A percentile compares a stretch with the other conserved stretches of the same genome.
Conservation (phyloP, 2,113 vertebrate genomes). For the Neogale vison region DNA sequence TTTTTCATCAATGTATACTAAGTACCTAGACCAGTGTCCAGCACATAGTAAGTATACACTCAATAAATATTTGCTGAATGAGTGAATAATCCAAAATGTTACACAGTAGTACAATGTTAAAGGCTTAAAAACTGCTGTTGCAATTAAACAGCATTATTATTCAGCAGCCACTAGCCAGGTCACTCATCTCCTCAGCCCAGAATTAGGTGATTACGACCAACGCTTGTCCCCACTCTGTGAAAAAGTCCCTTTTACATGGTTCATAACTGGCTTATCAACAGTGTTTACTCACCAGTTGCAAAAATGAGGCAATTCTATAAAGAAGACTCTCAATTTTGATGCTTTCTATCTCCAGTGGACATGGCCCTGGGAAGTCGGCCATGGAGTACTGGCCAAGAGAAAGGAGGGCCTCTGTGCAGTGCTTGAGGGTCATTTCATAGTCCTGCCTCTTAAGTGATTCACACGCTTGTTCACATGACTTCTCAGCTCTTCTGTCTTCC, state of each 20-base stretch:
- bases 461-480: constrained; percentile 99
- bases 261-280: neutral
- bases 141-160: neutral
- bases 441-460: constrained; percentile 96
- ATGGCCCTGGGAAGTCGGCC: constrained; percentile 85
- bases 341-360: constrained; percentile 85
- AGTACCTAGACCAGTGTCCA: neutral
- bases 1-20: neutral
- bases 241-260: neutral
- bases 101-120: neutral
- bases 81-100: neutral
- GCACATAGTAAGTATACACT: neutral
- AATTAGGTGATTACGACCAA: neutral
- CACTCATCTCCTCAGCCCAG: neutral
- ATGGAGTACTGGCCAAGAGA: constrained; percentile 90
- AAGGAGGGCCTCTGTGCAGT: constrained; percentile 96
- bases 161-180: neutral
- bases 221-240: neutral
- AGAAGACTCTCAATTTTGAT: constrained; percentile 95
- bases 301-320: constrained; percentile 95
- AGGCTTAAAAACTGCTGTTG: constrained; percentile 27
- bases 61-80: neutral
- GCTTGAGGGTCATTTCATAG: constrained; percentile 95
- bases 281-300: constrained; percentile 93
- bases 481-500: constrained; percentile 99